A percentile compares a stretch with the other conserved stretches of the same genome.
These are phyloP conservation scores for Melanchra persicariae DNA, from an alignment of 2,888 invertebrate species.

Conservation along the genomic window DNA sequence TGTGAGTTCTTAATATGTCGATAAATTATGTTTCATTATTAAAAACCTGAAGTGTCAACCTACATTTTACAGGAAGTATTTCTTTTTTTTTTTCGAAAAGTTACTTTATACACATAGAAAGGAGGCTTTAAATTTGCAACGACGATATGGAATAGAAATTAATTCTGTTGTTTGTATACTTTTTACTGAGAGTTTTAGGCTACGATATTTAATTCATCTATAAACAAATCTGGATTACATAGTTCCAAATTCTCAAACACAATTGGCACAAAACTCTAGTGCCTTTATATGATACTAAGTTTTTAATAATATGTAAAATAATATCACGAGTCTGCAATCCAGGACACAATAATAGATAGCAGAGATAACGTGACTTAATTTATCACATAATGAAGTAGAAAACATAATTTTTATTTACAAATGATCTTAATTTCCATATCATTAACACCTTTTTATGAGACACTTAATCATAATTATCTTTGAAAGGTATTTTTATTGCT, in stretches of 20 bases:
- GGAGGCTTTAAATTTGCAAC: no score
- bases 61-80: no score
- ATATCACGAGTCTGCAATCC: neutral
- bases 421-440: constrained; percentile 33
- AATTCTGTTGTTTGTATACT: no score
- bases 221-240: neutral
- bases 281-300: neutral
- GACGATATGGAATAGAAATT: no score
- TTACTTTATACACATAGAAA: no score
- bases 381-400: neutral
- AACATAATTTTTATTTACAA: constrained; percentile 15
- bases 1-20: no score
- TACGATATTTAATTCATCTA: neutral
- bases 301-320: neutral
- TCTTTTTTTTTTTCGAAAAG: no score
- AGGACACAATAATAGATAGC: neutral
- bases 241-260: neutral
- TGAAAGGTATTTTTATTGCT: constrained; percentile 13
- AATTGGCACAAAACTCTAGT: neutral
- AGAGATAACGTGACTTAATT: neutral
- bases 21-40: no score
- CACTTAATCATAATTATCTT: constrained; percentile 40
- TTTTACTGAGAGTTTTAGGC: neutral
- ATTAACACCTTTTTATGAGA: constrained; percentile 38
- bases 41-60: no score